A percentile compares a stretch with the other conserved stretches of the same genome.
phyloP scores from a whole-genome alignment of 2,888 invertebrate genomes.

The Rotaria sp. region DNA sequence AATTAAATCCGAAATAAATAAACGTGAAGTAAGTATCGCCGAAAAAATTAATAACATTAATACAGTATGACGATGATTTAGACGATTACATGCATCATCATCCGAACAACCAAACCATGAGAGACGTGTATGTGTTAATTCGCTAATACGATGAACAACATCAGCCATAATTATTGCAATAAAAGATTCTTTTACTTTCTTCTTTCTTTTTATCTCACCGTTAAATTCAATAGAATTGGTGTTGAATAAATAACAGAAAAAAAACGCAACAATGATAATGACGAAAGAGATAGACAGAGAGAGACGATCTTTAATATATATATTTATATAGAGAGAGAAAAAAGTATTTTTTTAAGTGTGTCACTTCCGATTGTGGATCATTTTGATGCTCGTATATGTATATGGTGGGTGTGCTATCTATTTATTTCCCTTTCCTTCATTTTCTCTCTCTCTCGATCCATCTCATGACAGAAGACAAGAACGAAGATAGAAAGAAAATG shows the following conservation, averaged over 20 bases:
- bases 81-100: background rate
- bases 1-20: background rate
- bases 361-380: conserved; percentile 2
- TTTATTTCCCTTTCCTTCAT: background rate
- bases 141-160: conserved; percentile 20
- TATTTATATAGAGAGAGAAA: background rate
- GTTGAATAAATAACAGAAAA: background rate
- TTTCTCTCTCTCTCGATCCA: background rate
- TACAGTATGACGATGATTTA: conserved; percentile 27
- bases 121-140: conserved; percentile 14
- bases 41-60: background rate
- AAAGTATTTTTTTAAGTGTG: conserved; percentile 17
- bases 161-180: background rate
- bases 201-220: background rate
- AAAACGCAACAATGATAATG: background rate
- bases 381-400: background rate
- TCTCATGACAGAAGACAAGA: background rate
- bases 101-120: conserved; percentile 19
- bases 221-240: background rate
- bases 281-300: background rate
- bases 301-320: background rate
- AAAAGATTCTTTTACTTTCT: background rate
- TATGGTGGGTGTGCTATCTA: conserved; percentile 5
- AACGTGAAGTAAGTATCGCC: background rate
- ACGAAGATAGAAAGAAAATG: background rate